These are phyloP conservation scores for Drepanosiphum platanoidis DNA, from an alignment of 2,888 invertebrate species.

Conservation along the genomic window DNA sequence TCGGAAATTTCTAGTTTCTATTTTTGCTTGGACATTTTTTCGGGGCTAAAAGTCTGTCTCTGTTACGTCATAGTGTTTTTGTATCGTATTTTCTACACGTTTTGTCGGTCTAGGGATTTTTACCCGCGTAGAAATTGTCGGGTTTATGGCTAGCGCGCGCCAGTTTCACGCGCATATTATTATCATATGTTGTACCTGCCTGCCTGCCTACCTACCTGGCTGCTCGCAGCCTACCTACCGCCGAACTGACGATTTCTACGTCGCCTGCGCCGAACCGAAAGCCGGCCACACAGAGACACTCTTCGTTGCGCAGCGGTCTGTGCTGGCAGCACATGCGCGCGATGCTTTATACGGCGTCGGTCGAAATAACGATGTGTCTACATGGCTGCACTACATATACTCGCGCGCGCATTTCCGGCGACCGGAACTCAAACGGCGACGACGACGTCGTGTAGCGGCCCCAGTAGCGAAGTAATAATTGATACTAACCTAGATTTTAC, in stretches of 20 bases:
- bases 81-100: too few species aligned
- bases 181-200: background rate
- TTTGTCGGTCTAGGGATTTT: too few species aligned
- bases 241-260: constrained; percentile 36
- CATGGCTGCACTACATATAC: too few species aligned
- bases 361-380: background rate
- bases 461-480: too few species aligned
- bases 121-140: too few species aligned
- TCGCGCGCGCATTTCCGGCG: constrained; percentile 19
- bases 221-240: constrained; percentile 22
- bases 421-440: constrained; percentile 24
- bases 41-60: too few species aligned
- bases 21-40: too few species aligned
- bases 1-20: too few species aligned
- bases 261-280: constrained; percentile 10
- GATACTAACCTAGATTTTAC: too few species aligned
- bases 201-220: constrained; percentile 13
- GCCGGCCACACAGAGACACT: constrained; percentile 17
- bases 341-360: background rate
- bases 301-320: background rate
- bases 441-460: background rate
- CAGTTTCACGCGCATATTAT: background rate
- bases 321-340: background rate
- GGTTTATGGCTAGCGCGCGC: too few species aligned
- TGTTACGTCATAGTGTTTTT: too few species aligned